Evolutionary conservation across 2,113 vertebrate species (phyloP).

Genomic region (Syngnathus floridae): DNA sequence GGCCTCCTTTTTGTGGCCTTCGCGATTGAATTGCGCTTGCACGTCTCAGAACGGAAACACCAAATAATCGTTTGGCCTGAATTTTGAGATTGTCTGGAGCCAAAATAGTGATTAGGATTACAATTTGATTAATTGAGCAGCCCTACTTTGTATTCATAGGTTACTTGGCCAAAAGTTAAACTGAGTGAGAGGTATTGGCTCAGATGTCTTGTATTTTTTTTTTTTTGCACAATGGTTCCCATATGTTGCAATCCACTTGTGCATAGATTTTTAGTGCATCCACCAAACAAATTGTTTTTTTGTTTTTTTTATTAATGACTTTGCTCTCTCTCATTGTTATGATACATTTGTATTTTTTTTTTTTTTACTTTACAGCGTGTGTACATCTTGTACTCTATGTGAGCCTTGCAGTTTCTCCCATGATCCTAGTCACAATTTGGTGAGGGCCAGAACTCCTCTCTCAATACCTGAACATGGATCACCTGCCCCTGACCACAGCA

Average conservation of each 20-base stretch:
- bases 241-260: background rate
- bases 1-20: too few relatives aligned
- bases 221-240: background rate
- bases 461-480: slow-evolving; percentile 72
- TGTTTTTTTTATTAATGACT: background rate
- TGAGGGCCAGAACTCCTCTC: slow-evolving; percentile 84
- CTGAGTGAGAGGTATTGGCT: background rate
- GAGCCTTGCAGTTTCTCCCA: slow-evolving; percentile 84
- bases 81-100: too few relatives aligned
- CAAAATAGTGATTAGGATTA: too few relatives aligned
- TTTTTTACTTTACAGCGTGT: slow-evolving; percentile 72
- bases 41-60: too few relatives aligned
- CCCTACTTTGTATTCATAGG: too few relatives aligned
- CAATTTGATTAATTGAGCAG: too few relatives aligned
- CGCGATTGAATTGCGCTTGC: too few relatives aligned
- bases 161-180: background rate
- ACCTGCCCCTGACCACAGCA: slow-evolving; percentile 73
- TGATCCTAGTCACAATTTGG: slow-evolving; percentile 80
- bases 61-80: too few relatives aligned
- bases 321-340: background rate
- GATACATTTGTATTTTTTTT: background rate
- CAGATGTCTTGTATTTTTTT: background rate
- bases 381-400: slow-evolving; percentile 85
- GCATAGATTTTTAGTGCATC: background rate
- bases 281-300: background rate